Base-by-base conservation (phyloP, 2,888 invertebrate genomes). In the Vannuccia rotundouncinata region DNA sequence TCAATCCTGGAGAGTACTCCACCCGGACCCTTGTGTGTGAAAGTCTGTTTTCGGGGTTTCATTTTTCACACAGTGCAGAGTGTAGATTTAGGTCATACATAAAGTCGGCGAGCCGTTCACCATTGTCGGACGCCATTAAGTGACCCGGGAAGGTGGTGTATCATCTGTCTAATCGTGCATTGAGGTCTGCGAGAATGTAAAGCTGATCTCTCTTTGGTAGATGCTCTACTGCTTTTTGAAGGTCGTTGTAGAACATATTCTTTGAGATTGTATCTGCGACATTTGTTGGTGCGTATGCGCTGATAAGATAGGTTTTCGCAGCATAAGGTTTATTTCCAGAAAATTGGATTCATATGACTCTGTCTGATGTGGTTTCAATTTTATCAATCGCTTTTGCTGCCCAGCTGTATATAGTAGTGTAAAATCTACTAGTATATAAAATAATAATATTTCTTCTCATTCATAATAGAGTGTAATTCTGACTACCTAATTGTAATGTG, bases 41-140 rank as follows among this genome's bases (percentile, higher is more conserved):
- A 66, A 66, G 66, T 66, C 66, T 66, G 66, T 66, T 66, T 66
- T 22, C 66, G 66, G 66, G 66, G 66, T 66, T 66, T 66, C 66
- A 66, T 66, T 66, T 66, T 66, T 66, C 66, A 66, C 66, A 66
- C 66, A 66, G 22, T 66, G 66, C 66, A 66, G 66, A 66, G 66
- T 66, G 66, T 66, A 66, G 66, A 66, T 66, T 66, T 66, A 66
- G 66, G 66, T 66, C 66, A 27, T 66, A 66, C 66, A 66, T 66
- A 66, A 66, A 66, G 66, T 66, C 66, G 66, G 66, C 66, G 66
- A 66, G 66, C 66, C 66, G 66, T 66, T 66, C 66, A 66, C 66
- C 66, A 66, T 66, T 66, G 66, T 66, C 66, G 66, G 66, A 66
- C 66, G 66, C 66, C 66, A 66, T 66, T 66, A 27, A 66, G 66